Base-by-base conservation (phyloP, 2,888 invertebrate species). In the Apamea sordens region DNA sequence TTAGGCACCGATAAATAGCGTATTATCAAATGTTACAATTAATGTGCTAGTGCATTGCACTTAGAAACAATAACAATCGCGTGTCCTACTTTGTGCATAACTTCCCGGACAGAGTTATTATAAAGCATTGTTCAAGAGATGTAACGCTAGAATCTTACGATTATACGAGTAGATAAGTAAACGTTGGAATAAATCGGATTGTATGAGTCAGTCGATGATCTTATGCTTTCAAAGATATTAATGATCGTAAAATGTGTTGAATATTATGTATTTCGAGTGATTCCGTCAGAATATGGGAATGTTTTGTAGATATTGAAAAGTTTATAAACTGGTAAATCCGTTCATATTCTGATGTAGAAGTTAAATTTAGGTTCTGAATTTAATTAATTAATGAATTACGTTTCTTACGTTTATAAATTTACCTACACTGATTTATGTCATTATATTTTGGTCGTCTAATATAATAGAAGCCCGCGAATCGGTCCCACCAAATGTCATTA, bases 161-260 rank as follows among this genome's bases (percentile, higher is more conserved):
- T 44, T 44, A 47, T 24, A 32, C 32, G 32, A 32, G 32, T n/a
- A n/a, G n/a, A n/a, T n/a, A 32, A 47, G 76, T 15, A 68, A 68
- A 68, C 28, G 59, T 18, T 36, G 5, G 15, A 53, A 53, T 47
- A 53, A 36, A 28, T 63, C 13, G n/a, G 41, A 18, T 67, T 44
- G 65, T 36, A 65, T 61, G 59, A 81, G 50, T 69, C 68, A 81
- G 50, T 21, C 32, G n/a, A 63, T 79, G 68, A 81, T 72, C n/a
- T 73, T 79, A 64, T 70, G 68, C 36, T 76, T 76, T 59, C 21
- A 59, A 70, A 76, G n/a, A 63, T 56, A 63, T 56, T 50, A 32
- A 61, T 59, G 74, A 67, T 74, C 65, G 50, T 67, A 50, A 63
- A 80, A 80, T 63, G 53, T 72, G 36, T 72, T 56, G 64, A 44